Evolutionary conservation across 2,113 vertebrate genomes (phyloP).

Genomic region (Amblyornis subalaris): DNA sequence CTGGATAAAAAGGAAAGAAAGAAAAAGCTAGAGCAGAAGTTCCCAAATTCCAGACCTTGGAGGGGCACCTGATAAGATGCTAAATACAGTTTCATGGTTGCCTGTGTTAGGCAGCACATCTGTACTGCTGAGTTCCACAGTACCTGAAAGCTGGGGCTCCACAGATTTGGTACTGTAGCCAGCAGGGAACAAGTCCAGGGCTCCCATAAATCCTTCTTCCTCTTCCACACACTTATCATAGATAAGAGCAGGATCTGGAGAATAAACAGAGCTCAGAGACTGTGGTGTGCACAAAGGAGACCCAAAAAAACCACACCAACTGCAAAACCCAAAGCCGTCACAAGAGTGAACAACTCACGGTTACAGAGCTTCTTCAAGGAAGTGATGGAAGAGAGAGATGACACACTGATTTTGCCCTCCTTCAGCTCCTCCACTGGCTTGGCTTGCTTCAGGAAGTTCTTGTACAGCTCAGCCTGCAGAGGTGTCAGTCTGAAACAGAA

Average conservation of each 20-base stretch:
- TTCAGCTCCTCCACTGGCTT: slow-evolving; percentile 85
- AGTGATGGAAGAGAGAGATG: slow-evolving; percentile 95
- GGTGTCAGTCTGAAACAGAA: slow-evolving; percentile 81
- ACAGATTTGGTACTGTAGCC: slow-evolving; percentile 84
- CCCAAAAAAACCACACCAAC: neutral
- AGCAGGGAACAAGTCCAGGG: slow-evolving; percentile 84
- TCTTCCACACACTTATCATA: slow-evolving; percentile 90
- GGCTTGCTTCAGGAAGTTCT: slow-evolving; percentile 86
- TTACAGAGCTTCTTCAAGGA: slow-evolving; percentile 96
- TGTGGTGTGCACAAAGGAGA: neutral
- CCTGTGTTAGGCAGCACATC: neutral
- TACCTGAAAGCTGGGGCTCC: slow-evolving; percentile 94
- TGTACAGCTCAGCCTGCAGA: slow-evolving; percentile 88
- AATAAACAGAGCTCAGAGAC: neutral
- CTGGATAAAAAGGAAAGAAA: slow-evolving; percentile 60
- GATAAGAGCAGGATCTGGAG: slow-evolving; percentile 88
- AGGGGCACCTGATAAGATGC: neutral
- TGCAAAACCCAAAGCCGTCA: neutral
- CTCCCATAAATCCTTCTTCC: slow-evolving; percentile 88
- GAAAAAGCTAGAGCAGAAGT: neutral
- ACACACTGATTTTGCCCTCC: slow-evolving; percentile 86
- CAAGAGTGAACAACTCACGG: slow-evolving; percentile 76
- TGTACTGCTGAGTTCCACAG: neutral
- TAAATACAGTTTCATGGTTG: neutral
- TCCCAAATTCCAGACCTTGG: neutral